Conservation (phyloP, 2,888 invertebrate genomes). For the Volucella inflata region DNA sequence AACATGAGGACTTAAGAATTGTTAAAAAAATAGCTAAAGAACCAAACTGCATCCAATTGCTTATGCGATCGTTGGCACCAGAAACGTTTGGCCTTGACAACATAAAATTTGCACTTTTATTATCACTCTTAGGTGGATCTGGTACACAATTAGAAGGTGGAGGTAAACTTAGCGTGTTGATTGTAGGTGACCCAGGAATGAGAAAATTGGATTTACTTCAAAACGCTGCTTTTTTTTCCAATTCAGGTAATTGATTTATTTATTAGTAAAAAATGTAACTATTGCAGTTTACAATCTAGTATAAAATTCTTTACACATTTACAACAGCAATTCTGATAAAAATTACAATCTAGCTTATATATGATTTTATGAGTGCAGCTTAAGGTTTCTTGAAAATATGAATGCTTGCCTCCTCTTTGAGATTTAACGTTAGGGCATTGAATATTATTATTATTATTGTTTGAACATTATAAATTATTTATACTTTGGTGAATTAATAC, state of each 20-base stretch:
- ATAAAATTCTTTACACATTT: too few species aligned
- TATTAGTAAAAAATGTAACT: too few species aligned
- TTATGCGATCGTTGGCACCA: constrained; percentile 95
- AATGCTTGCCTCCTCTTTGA: too few species aligned
- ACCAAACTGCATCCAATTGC: constrained; percentile 86
- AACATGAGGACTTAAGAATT: constrained; percentile 82
- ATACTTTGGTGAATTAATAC: too few species aligned
- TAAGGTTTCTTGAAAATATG: too few species aligned
- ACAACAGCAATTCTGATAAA: too few species aligned
- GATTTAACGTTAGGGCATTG: too few species aligned
- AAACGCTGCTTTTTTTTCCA: constrained; percentile 91
- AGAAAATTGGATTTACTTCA: constrained; percentile 96
- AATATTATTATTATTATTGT: too few species aligned
- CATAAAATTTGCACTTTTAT: constrained; percentile 93
- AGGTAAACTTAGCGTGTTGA: constrained; percentile 89
- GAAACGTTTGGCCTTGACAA: constrained; percentile 96
- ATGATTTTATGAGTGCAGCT: too few species aligned
- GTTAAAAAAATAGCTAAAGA: constrained; percentile 83
- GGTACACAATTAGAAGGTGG: constrained; percentile 77
- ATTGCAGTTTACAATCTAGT: too few species aligned
- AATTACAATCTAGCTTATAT: too few species aligned
- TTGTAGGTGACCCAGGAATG: constrained; percentile 97
- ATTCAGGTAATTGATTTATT: constrained; percentile 86
- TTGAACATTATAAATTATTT: too few species aligned
- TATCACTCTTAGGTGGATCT: constrained; percentile 93